Base-by-base conservation (phyloP, 1,140 invertebrate species). In the Caenorhabditis remanei region DNA sequence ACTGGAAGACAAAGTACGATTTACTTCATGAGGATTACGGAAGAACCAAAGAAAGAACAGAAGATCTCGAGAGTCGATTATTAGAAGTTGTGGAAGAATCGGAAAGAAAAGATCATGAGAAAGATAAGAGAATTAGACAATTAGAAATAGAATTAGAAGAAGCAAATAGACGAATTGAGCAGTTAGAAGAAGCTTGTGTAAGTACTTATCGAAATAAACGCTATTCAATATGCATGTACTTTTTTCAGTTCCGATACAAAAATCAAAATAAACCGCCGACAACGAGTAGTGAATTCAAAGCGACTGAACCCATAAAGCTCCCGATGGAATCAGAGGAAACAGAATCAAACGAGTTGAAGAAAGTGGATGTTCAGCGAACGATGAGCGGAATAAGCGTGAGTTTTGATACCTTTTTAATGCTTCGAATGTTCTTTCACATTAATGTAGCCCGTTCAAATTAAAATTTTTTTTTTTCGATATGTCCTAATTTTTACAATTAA, bases 1-100 rank as follows among this genome's bases (percentile, higher is more conserved):
- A 79, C 46, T 86, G 65, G 85, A 55, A 79, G 50, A 71, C 79
- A 21, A 86, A 86, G 50, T 86, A 86, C 67, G 65, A 86, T n/a
- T n/a, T 58, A 19, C 85, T 86, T 41, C 50, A 43, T 19, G 79
- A 55, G 43, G 85, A 86, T 41, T 58, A 86, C 46, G 24, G 43
- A 58, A 24, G 41, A 24, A 50, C 58, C 6, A 53, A 58, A 43
- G 13, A n/a, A 32, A 16, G 56, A 32, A 50, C 67, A n/a, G 63
- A 71, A 16, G 50, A 48, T 50, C 67, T 86, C 67, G 85, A 86
- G 43, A 79, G 56, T 56, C 43, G 67, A 56, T 24, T 86, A 53
- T 48, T 86, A 16, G 67, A 86, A n/a, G 19, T 86, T 50, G 48
- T 82, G 0, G 85, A 86, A 79, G 79, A 86, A 63, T 40, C 24